Base-by-base conservation (phyloP, 2,888 invertebrate genomes). In the Helobdella robusta region DNA sequence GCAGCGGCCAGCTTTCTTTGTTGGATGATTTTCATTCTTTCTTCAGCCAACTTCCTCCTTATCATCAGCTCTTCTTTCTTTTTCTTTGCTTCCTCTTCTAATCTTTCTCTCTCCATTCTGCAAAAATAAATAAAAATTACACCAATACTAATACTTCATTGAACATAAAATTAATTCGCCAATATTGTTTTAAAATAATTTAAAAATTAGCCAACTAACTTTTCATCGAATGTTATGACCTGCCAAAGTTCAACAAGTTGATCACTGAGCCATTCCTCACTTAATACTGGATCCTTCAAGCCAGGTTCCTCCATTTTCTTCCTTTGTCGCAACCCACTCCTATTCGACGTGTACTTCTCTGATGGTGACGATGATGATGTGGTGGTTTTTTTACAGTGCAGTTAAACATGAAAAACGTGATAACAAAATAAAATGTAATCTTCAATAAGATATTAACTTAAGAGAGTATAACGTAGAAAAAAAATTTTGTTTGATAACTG, bases 241-340 rank as follows among this genome's bases (percentile, higher is more conserved):
- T 95, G 94, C 94, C 94, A 95, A 46, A 97, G 80, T 76, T 95
- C 94, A 54, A 97, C 81, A 77, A 90, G 89, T 71, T 93, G 92
- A 80, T 97, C 95, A 72, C 92, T 91, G 0, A 93, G 88, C 95
- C 95, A 95, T 75, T 89, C 89, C 80, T 95, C 94, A 0, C 87
- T 85, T 28, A 94, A 90, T 82, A 91, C 90, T 0, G 95, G 94
- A 77, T 93, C 92, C 6, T 89, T 91, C 75, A 89, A 89, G 77
- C 91, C 90, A 0, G 93, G 93, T 3, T 91, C 89, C 81, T 95
- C 94, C 0, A 91, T 89, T 58, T 92, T 69, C 68, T 75, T 91
- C 65, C 95, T 83, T 80, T 94, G 93, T 60, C 95, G 84, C 68
- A 95, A 81, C 18, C 95, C 95, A 77, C 91, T 91, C 66, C 94